Base-by-base conservation (phyloP, 2,797 vertebrate species). In the Characodon lateralis region DNA sequence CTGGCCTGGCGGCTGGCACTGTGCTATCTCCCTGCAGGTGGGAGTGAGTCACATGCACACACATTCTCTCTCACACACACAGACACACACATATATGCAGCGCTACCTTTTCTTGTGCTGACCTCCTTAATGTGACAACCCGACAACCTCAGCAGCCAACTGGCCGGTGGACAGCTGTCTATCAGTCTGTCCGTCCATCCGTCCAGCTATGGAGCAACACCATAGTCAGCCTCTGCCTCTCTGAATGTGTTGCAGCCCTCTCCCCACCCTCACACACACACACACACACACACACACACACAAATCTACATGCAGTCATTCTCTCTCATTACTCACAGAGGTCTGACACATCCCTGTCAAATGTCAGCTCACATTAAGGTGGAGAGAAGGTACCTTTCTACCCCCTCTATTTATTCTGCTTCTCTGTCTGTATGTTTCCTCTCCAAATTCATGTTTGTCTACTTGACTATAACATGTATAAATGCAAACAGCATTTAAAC, bases 1-100 rank as follows among this genome's bases (percentile, higher is more conserved):
- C 89, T 71, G 92, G 93, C 90, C 88, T 91, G 88, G 89, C 87
- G 88, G 92, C 92, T 94, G 94, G 93, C 92, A 85, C 82, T 80
- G 90, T 83, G 89, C 90, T 85, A 78, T 84, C 85, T 91, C 87
- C 91, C 93, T 91, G 93, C 94, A 94, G 93, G 94, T 95, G 91
- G 91, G 89, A 93, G 83, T 94, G 93, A 94, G 88, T 94, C 93
- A 93, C 89, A 84, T 81, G 89, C 83, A 80, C 81, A 71, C 53
- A 61, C 74, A 66, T 6, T 2, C 39, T 66, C 46, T 24, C 46
- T 18, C 41, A 35, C 73, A n/a, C 69, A 55, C 13, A 63, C 73
- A 76, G 75, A 81, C 55, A 48, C 71, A 50, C 76, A 31, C 72
- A 66, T 72, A 71, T 61, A 78, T 59, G 65, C 80, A 82, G 81